phyloP scores from a whole-genome alignment of 1,140 invertebrate species.

The Brachionus asplanchnoidis region DNA sequence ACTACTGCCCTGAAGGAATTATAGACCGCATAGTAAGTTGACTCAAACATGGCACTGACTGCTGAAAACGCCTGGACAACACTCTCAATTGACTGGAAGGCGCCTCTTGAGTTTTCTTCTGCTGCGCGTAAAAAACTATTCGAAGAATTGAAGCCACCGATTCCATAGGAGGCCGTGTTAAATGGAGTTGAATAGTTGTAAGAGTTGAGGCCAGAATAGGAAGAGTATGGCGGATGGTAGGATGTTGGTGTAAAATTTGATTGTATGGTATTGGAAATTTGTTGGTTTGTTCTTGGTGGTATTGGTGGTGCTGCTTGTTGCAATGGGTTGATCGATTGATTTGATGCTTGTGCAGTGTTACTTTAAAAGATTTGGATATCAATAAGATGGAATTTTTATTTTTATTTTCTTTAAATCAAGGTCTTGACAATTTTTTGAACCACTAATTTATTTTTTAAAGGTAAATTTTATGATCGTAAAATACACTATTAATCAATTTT shows the following conservation, averaged over 20 bases:
- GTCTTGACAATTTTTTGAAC: too few species aligned
- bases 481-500: too few species aligned
- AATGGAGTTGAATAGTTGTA: conserved; percentile 21
- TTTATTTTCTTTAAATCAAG: not conserved
- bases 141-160: conserved; percentile 16
- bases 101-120: conserved; percentile 79
- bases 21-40: conserved; percentile 86
- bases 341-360: not conserved
- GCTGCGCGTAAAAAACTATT: conserved; percentile 75
- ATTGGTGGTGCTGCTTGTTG: conserved; percentile 25
- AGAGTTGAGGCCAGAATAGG: conserved; percentile 3
- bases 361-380: not conserved
- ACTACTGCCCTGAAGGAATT: conserved; percentile 89
- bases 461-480: not conserved
- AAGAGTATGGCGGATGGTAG: not conserved
- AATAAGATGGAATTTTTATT: not conserved
- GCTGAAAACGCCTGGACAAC: conserved; percentile 83
- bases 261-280: not conserved
- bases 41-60: conserved; percentile 91
- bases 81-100: conserved; percentile 89
- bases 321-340: conserved; percentile 4
- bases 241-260: not conserved
- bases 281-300: not conserved
- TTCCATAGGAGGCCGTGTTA: not conserved
- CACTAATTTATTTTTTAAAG: not conserved